Evolutionary conservation across 2,113 vertebrate species (phyloP), one percentile per base, ranked within the genome.

Genomic region (Embiotoca jacksoni): DNA sequence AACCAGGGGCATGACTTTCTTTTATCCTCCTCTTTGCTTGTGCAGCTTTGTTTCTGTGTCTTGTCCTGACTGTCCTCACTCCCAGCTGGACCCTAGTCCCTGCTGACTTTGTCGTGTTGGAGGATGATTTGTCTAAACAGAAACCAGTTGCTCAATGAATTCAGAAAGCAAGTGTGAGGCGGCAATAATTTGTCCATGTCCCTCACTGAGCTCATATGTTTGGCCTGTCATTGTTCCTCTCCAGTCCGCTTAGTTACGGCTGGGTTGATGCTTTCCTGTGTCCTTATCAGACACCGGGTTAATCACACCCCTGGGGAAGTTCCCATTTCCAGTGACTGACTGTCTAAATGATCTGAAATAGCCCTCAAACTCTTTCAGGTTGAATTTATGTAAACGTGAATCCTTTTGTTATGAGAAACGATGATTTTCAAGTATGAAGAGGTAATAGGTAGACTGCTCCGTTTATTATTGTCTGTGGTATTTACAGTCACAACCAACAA

Each of bases 171-270:
- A 82, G 83, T 86, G 86, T 83, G 83, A 88, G 86, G 80, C 78
- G 53, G 71, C 55, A 86, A 83, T 89, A 85, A 81, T 91, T 85
- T 88, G 89, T 44, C 83, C 69, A 39, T 46, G 60, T 84, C 85
- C 82, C 80, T 78, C 41, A 36, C 80, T 95, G 94, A 95, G 89
- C 89, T 95, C 94, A 95, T 94, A 66, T 95, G 94, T 95, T 95
- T 94, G 84, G 89, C 91, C 85, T 93, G 85, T 84, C 91, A 92
- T 94, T 95, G 94, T 93, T 89, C 75, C 53, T 62, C 52, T 85
- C 71, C 82, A 84, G 91, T 67, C 89, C 85, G 76, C 87, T 93
- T 93, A 93, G 81, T 93, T 85, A 91, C 88, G 83, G 88, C 79
- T 90, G 90, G 88, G 69, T 93, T 91, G 88, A 58, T 88, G 80